phyloP scores from a whole-genome alignment of 2,888 invertebrate species.

The Drosophila tanythrix region DNA sequence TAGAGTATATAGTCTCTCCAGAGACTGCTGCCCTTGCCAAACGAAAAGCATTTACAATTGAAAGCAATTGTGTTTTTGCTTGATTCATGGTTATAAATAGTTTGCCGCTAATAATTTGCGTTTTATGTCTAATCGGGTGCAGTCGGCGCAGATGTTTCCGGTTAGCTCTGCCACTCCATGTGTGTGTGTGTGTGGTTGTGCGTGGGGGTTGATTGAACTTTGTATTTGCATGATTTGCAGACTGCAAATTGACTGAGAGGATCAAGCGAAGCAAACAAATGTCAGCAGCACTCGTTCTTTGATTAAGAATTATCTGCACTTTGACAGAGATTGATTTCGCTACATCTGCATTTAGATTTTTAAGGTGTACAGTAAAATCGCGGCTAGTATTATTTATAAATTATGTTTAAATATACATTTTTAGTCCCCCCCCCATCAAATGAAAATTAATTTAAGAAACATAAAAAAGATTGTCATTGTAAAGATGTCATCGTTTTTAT shows the following conservation, averaged over 20 bases:
- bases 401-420: background rate
- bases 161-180: slow-evolving; percentile 44
- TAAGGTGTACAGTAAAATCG: background rate
- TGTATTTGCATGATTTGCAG: slow-evolving; percentile 30
- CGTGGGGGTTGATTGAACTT: slow-evolving; percentile 68
- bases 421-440: background rate
- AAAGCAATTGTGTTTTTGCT: slow-evolving; percentile 60
- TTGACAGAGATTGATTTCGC: slow-evolving; percentile 1
- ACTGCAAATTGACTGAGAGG: slow-evolving; percentile 36
- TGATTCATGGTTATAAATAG: slow-evolving; percentile 71
- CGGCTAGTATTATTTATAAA: background rate
- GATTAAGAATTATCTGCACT: slow-evolving; percentile 16
- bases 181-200: background rate
- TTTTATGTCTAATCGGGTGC: slow-evolving; percentile 68
- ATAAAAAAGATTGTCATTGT: background rate
- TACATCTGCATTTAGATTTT: background rate
- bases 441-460: background rate
- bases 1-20: background rate
- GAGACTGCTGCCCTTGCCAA: slow-evolving; percentile 40
- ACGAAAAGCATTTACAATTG: slow-evolving; percentile 52
- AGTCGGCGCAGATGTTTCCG: slow-evolving; percentile 72
- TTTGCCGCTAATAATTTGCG: slow-evolving; percentile 68
- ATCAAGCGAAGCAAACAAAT: slow-evolving; percentile 57
- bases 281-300: slow-evolving; percentile 12
- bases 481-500: background rate